Evolutionary conservation across 2,797 vertebrate species (phyloP).

Genomic region (Pipistrellus nathusii): DNA sequence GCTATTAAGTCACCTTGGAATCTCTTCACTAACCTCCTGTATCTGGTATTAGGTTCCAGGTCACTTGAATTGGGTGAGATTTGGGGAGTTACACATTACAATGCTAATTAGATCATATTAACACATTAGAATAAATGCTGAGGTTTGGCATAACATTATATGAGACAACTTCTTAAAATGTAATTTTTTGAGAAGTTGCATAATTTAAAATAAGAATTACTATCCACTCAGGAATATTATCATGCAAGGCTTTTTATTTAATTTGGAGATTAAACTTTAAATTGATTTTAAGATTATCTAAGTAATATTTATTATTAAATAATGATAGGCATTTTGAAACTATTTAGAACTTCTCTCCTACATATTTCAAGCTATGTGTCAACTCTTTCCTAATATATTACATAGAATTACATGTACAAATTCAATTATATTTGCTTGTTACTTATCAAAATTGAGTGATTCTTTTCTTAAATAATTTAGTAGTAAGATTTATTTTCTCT

Average conservation of each 20-base stretch:
- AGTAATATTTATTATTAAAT: conserved; percentile 24
- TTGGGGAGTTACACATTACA: not conserved
- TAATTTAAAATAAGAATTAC: conserved; percentile 33
- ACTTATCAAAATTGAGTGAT: not conserved
- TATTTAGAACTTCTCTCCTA: not conserved
- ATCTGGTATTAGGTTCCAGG: not conserved
- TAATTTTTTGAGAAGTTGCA: not conserved
- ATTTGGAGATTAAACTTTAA: not conserved
- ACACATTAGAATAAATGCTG: conserved; percentile 26
- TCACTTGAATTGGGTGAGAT: not conserved
- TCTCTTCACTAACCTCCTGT: not conserved
- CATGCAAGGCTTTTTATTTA: not conserved
- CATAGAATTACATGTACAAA: not conserved
- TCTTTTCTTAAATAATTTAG: not conserved
- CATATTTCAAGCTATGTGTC: not conserved
- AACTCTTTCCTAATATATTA: not conserved
- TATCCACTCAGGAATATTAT: conserved; percentile 4
- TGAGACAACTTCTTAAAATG: not conserved
- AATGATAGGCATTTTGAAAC: not conserved
- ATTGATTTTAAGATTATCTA: not conserved
- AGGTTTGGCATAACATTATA: conserved; percentile 27
- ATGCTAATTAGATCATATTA: conserved; percentile 17
- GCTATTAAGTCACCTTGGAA: not conserved
- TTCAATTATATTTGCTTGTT: not conserved
- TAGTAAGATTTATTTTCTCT: not conserved